Evolutionary conservation across 2,797 vertebrate genomes (phyloP).

Genomic region (Morus bassanus): DNA sequence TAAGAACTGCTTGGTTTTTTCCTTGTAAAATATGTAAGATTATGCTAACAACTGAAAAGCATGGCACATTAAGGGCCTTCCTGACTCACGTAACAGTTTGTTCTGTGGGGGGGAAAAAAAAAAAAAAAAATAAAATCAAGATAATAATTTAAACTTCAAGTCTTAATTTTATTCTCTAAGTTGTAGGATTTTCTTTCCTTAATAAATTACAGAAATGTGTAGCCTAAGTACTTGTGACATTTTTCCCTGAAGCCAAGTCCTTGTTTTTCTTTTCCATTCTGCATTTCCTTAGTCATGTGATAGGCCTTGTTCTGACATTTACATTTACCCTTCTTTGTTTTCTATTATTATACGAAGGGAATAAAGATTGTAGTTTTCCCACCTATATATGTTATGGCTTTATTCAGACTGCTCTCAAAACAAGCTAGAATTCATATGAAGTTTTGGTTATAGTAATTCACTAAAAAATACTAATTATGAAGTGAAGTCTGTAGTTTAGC

Average conservation of each 20-base stretch:
- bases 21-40: constrained; percentile 40
- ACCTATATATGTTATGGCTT: background rate
- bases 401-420: background rate
- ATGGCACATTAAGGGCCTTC: constrained; percentile 32
- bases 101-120: constrained; percentile 51
- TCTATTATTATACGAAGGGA: background rate
- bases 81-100: constrained; percentile 41
- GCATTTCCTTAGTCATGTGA: background rate
- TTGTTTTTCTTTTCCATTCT: background rate
- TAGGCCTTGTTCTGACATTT: background rate
- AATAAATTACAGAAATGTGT: background rate
- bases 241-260: background rate
- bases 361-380: background rate
- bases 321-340: background rate
- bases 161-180: constrained; percentile 69
- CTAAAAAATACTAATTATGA: background rate
- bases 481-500: background rate
- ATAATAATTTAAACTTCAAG: constrained; percentile 58
- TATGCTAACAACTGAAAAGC: constrained; percentile 43
- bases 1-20: constrained; percentile 30
- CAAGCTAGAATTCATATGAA: background rate
- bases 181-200: background rate
- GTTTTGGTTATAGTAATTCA: background rate
- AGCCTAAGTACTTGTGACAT: background rate
- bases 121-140: constrained; percentile 67